phyloP scores from a whole-genome alignment of 1,140 invertebrate genomes.

The Psilanteris sp. region DNA sequence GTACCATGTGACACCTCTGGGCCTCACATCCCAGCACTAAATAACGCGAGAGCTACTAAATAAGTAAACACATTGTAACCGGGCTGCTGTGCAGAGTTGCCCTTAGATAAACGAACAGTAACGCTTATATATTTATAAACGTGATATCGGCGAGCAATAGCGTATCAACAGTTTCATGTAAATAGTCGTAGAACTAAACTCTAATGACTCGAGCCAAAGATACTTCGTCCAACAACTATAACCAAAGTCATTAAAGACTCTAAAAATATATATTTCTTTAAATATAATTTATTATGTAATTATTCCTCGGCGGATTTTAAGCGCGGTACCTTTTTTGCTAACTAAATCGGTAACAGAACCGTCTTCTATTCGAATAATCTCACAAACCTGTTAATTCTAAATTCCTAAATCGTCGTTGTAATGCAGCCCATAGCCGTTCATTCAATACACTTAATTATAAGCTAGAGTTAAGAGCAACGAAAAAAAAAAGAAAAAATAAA shows the following conservation, averaged over 20 bases:
- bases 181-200: constrained; percentile 15
- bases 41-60: no score
- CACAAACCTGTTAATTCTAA: no score
- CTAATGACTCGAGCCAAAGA: constrained; percentile 30
- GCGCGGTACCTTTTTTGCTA: background rate
- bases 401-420: no score
- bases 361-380: no score
- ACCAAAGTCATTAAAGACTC: constrained; percentile 35
- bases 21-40: no score
- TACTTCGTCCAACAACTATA: constrained; percentile 19
- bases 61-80: no score
- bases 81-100: no score
- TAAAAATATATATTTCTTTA: constrained; percentile 30
- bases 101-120: no score
- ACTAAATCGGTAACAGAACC: no score
- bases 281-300: constrained; percentile 23
- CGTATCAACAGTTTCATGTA: constrained; percentile 11
- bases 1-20: no score
- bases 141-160: constrained; percentile 14
- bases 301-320: constrained; percentile 9
- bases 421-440: background rate
- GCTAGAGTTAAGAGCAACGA: constrained; percentile 16
- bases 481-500: constrained; percentile 21
- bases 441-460: constrained; percentile 15
- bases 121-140: background rate